Percentiles rank a stretch among this genome's conserved stretches.
Conservation (phyloP, 2,797 vertebrate species). For the Masticophis lateralis region DNA sequence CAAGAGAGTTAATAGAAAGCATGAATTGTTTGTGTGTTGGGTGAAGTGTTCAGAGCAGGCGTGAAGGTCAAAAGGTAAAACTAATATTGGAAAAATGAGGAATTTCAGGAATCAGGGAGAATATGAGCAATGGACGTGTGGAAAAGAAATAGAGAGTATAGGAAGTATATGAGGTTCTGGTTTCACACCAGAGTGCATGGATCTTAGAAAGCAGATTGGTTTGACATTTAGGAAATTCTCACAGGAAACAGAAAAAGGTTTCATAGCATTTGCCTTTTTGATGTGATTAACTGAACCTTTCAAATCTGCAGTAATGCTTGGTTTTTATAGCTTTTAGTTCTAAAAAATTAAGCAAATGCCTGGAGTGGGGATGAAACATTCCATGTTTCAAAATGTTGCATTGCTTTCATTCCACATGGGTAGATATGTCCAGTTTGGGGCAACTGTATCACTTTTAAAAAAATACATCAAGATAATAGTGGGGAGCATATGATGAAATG, state of each 20-base stretch:
- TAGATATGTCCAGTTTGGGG: neutral
- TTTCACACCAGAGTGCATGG: neutral
- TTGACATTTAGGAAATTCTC: neutral
- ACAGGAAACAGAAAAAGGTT: neutral
- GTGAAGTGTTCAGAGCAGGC: neutral
- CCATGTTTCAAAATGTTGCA: neutral
- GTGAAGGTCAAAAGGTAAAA: neutral
- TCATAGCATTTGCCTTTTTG: neutral
- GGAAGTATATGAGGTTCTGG: neutral
- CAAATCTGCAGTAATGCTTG: neutral
- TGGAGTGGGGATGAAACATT: neutral
- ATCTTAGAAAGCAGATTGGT: neutral
- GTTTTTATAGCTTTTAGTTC: neutral
- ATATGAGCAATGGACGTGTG: neutral
- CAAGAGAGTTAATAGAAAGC: neutral
- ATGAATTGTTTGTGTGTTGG: neutral
- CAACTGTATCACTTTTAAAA: neutral
- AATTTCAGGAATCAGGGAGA: neutral
- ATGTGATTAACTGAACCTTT: neutral
- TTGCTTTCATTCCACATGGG: neutral
- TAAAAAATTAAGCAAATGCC: neutral
- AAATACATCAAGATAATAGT: neutral
- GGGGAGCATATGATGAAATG: neutral
- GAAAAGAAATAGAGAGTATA: neutral
- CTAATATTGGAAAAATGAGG: neutral